Conservation (phyloP, 2,797 vertebrate genomes). For the Delichon dasypus region DNA sequence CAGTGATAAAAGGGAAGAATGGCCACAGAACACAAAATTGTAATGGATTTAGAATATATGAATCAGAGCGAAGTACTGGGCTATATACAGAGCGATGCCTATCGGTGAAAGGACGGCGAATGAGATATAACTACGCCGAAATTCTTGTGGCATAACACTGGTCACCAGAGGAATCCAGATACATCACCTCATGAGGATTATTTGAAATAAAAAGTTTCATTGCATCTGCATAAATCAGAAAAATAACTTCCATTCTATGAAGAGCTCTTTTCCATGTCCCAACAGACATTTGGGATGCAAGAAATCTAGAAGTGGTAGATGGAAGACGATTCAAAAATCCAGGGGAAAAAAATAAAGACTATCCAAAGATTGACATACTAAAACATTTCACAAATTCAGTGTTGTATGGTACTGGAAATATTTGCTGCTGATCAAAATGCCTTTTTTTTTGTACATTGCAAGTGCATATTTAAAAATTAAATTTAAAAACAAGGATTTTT, state of each 20-base stretch:
- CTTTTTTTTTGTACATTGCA: neutral
- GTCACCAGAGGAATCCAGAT: neutral
- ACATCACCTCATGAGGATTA: neutral
- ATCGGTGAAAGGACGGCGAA: neutral
- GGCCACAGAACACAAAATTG: neutral
- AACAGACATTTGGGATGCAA: neutral
- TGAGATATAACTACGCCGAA: neutral
- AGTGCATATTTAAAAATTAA: slow-evolving; percentile 14
- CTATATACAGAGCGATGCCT: neutral
- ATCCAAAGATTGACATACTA: neutral
- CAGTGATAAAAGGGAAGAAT: neutral
- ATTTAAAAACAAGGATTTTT: neutral
- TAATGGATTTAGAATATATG: neutral
- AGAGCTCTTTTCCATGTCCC: neutral
- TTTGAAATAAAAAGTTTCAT: neutral
- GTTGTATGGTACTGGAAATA: neutral
- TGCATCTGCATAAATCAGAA: neutral
- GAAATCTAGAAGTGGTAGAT: neutral
- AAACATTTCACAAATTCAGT: neutral
- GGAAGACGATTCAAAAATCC: neutral
- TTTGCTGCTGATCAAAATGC: neutral
- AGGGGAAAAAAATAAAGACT: neutral
- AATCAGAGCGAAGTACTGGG: neutral
- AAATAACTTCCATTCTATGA: neutral
- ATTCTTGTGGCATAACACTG: neutral